Conservation (phyloP, 2,888 invertebrate species). For the Hylaea fasciaria region DNA sequence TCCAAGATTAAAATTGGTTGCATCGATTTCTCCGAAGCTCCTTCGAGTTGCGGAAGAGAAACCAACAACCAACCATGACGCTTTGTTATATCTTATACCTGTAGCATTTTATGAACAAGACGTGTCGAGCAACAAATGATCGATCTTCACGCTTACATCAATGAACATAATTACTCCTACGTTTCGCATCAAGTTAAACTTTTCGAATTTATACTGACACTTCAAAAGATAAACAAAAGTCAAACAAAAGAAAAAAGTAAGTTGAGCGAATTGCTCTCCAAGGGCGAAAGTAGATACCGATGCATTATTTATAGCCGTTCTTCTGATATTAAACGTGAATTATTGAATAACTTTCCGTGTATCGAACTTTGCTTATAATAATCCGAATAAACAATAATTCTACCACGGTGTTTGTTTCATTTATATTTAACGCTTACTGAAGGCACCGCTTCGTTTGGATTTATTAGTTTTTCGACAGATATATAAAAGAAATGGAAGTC, state of each 20-base stretch:
- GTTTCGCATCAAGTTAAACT: conserved; percentile 2
- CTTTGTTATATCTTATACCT: no score
- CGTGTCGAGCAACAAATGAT: no score
- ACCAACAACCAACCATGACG: no score
- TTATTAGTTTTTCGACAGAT: no score
- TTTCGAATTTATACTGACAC: conserved; percentile 22
- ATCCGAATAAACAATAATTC: conserved; percentile 11
- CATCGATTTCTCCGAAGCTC: no score
- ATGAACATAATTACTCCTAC: no score
- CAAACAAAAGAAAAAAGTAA: conserved; percentile 6
- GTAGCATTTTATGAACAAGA: no score
- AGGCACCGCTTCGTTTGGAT: no score
- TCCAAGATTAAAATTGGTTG: no score
- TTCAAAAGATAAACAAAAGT: conserved; percentile 26
- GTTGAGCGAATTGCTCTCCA: conserved; percentile 5
- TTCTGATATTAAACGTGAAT: conserved; percentile 30
- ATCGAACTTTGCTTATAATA: conserved; percentile 9
- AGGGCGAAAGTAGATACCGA: conserved; percentile 18
- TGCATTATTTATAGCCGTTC: conserved; percentile 32
- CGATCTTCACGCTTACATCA: no score
- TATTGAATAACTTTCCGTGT: conserved; percentile 35
- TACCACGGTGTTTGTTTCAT: background rate
- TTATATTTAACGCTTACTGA: background rate
- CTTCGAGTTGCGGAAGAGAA: no score
- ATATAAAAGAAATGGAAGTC: no score